Evolutionary conservation across 2,113 vertebrate genomes (phyloP).

Genomic region (Eudorcas thomsonii): DNA sequence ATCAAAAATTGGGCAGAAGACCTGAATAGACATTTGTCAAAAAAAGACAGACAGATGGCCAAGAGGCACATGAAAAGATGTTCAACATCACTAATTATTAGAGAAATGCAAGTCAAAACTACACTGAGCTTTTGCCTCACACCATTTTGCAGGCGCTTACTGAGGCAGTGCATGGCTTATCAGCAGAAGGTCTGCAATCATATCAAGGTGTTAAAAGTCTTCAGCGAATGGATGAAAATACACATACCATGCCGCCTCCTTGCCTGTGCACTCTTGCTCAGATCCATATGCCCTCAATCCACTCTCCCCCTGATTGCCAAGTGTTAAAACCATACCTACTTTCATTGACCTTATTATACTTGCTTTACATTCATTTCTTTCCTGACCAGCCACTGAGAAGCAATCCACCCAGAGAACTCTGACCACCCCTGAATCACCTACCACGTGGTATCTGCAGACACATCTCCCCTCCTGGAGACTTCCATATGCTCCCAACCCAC

Average conservation of each 20-base stretch:
- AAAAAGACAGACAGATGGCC: background rate
- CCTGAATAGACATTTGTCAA: background rate
- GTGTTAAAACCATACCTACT: background rate
- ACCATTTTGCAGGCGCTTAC: background rate
- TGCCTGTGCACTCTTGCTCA: background rate
- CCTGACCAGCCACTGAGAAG: background rate
- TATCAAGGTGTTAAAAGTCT: background rate
- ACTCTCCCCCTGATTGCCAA: background rate
- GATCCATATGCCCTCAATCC: background rate
- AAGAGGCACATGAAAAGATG: background rate
- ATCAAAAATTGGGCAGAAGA: background rate
- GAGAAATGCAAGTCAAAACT: background rate
- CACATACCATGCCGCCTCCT: accelerated
- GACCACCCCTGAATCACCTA: background rate
- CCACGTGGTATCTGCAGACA: background rate
- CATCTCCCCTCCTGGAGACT: background rate
- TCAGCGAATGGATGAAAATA: background rate
- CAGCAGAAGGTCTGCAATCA: background rate
- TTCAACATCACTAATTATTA: background rate
- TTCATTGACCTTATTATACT: background rate
- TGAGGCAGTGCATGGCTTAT: background rate
- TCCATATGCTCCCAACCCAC: background rate
- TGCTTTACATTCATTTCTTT: background rate
- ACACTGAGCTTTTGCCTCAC: background rate
- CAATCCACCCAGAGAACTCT: background rate